Evolutionary conservation across 1,140 invertebrate genomes (phyloP).

Genomic region (Helicoverpa armigera): DNA sequence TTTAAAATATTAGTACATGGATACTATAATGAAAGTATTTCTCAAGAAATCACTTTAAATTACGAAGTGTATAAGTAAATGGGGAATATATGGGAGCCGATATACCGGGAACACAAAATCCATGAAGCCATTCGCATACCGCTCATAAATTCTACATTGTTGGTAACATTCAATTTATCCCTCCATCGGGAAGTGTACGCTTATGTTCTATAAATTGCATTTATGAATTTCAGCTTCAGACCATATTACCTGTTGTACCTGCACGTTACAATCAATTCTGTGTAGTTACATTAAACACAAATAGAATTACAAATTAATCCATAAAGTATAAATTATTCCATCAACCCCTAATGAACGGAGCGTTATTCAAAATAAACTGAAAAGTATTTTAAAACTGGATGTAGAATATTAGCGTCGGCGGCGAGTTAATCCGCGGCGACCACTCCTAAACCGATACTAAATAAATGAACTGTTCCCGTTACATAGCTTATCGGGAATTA

Average conservation of each 20-base stretch:
- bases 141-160: constrained; percentile 9
- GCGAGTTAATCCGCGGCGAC: constrained; percentile 13
- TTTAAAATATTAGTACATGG: too few species aligned
- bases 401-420: background rate
- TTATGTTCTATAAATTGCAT: constrained; percentile 10
- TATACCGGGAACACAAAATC: background rate
- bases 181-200: constrained; percentile 13
- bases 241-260: background rate
- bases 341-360: background rate
- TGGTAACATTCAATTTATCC: constrained; percentile 17
- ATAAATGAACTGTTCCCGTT: constrained; percentile 31
- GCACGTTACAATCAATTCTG: background rate
- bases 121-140: constrained; percentile 17
- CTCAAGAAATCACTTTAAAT: background rate
- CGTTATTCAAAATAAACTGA: background rate
- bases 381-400: background rate
- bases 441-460: constrained; percentile 16
- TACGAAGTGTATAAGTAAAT: background rate
- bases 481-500: constrained; percentile 35
- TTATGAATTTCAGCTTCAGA: background rate
- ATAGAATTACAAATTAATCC: too few species aligned
- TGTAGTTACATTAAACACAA: too few species aligned
- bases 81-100: background rate
- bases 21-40: too few species aligned
- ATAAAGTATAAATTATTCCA: background rate